A percentile compares a stretch with the other conserved stretches of the same genome.
phyloP scores from a whole-genome alignment of 2,113 vertebrate genomes.

The Peucedramus taeniatus region DNA sequence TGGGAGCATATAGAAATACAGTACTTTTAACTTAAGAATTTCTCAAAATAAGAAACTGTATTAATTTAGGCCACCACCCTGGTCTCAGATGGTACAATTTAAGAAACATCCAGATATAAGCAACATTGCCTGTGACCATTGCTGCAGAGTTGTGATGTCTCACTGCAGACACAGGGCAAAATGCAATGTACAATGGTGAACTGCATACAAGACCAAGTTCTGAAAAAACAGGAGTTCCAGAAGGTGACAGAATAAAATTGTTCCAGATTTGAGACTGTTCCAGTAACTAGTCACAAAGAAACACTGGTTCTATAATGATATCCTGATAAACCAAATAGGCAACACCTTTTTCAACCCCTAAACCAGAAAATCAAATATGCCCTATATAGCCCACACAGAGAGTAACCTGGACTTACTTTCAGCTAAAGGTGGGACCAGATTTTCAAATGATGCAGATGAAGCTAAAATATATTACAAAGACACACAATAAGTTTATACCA shows the following conservation, averaged over 20 bases:
- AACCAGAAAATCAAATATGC: not conserved
- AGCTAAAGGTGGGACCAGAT: not conserved
- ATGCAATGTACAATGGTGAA: not conserved
- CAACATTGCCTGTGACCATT: not conserved
- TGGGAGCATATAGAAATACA: fast-evolving
- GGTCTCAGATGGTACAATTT: not conserved
- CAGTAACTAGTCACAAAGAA: not conserved
- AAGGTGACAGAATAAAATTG: not conserved
- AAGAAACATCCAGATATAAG: not conserved
- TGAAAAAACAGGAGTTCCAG: not conserved
- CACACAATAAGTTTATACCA: not conserved
- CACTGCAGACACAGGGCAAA: not conserved
- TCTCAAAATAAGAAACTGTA: not conserved
- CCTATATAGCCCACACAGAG: not conserved
- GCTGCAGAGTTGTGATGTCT: not conserved
- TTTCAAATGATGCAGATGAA: not conserved
- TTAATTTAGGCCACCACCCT: not conserved
- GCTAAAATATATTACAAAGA: not conserved
- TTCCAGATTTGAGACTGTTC: not conserved
- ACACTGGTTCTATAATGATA: not conserved
- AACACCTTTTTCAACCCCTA: not conserved
- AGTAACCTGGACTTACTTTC: not conserved
- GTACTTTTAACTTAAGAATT: not conserved
- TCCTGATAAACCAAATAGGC: not conserved
- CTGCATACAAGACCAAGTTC: not conserved